Evolutionary conservation across 2,797 vertebrate genomes (phyloP), one percentile per base, ranked within the genome.

Genomic region (Enoplosus armatus): DNA sequence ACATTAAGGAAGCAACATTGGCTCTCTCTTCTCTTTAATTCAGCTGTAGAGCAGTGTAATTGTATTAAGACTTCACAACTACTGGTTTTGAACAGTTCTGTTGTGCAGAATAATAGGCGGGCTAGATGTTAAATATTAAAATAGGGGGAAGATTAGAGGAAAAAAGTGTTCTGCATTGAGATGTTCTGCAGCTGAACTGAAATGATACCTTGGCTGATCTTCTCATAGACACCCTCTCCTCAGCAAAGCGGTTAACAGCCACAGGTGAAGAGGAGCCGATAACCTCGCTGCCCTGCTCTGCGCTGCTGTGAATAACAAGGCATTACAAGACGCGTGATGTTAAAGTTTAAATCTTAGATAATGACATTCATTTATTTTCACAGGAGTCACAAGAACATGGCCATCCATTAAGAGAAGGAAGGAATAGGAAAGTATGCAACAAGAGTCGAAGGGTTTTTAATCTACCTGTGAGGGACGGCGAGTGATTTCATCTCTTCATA

Each of bases 401-500:
- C 14, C 3, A 51, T 14, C 3, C 29, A 3, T 31, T 31, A 39
- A 16, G 51, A 29, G 8, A 11, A n/a, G 14, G 3, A 60, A 18
- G 8, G 11, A 31, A 26, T 18, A 26, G 1, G 2, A 55, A 54
- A 18, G 29, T 9, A 9, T 48, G 33, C 7, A 53, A 53, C 24
- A 35, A 29, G 22, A 41, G n/a, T 47, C 4, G 5, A 43, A 11
- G n/a, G 8, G 6, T 37, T 64, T 64, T 51, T 11, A 33, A 62
- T 82, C 70, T 79, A 96, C 96, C 90, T 94, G 82, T 91, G 89
- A 0, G 94, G 87, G 41, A 89, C 85, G 43, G 95, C 75, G 9
- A 97, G 76, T 6, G 92, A 80, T 14, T 94, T 96, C 93, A 97
- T 95, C 90, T 97, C 97, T 72, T 97, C 95, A 0, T 93, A 95